A percentile compares a stretch with the other conserved stretches of the same genome.
These are phyloP conservation scores for Eptesicus fuscus DNA, from an alignment of 2,113 vertebrate genomes.

Conservation along the genomic window DNA sequence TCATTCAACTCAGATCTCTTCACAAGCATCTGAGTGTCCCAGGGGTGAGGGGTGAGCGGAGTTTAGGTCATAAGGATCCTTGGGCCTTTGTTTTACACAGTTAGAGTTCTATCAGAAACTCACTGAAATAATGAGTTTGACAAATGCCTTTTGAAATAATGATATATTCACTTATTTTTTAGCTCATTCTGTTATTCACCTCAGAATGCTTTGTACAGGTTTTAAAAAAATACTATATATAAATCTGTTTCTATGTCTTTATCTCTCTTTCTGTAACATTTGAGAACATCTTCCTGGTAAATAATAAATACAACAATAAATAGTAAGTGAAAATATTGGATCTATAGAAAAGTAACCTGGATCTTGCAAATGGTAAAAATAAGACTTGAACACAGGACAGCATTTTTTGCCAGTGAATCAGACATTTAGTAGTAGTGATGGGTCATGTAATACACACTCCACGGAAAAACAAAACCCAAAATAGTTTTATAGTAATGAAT, in stretches of 20 bases:
- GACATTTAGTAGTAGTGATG: neutral
- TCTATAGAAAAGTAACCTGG: neutral
- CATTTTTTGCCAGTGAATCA: neutral
- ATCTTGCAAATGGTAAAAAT: neutral
- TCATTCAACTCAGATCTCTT: neutral
- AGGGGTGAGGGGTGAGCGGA: neutral
- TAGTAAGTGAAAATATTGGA: neutral
- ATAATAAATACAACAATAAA: neutral
- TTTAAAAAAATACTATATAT: neutral
- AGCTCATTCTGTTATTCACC: neutral
- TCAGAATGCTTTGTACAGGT: neutral
- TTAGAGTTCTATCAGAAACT: neutral
- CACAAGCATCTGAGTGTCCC: neutral
- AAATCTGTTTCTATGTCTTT: neutral
- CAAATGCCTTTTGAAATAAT: neutral
- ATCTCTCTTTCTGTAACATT: neutral
- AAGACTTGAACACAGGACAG: neutral
- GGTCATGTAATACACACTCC: neutral
- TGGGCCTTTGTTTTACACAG: neutral
- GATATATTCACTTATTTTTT: neutral
- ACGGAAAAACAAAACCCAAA: neutral
- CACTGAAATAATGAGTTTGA: slow-evolving; percentile 7
- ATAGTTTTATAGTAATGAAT: neutral
- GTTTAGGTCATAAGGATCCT: neutral
- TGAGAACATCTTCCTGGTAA: neutral